These are phyloP conservation scores for Chrosomus eos DNA, from an alignment of 2,797 vertebrate genomes.

Conservation along the genomic window DNA sequence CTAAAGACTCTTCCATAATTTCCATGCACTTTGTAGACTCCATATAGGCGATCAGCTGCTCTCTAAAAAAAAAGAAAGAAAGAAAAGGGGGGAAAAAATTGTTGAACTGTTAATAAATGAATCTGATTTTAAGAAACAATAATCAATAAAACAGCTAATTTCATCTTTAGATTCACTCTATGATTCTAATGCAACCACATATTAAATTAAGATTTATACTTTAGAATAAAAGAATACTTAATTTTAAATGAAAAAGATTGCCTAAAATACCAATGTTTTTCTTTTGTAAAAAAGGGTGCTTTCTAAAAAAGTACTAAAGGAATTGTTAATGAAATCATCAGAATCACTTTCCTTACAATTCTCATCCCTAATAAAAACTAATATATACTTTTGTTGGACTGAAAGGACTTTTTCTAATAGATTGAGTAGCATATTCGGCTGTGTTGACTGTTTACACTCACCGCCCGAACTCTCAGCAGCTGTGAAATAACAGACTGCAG, in stretches of 20 bases:
- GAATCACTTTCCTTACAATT: not conserved
- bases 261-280: not conserved
- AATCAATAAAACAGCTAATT: not conserved
- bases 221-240: too few relatives aligned
- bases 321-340: not conserved
- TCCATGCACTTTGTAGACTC: slow-evolving; percentile 96
- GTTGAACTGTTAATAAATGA: slow-evolving; percentile 22
- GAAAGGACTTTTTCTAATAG: not conserved
- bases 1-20: slow-evolving; percentile 98
- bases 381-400: not conserved
- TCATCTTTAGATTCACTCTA: not conserved
- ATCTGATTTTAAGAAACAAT: not conserved
- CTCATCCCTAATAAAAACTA: not conserved
- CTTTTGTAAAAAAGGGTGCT: not conserved
- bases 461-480: slow-evolving; percentile 92
- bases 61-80: slow-evolving; percentile 77
- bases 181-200: not conserved
- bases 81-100: slow-evolving; percentile 58
- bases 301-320: not conserved
- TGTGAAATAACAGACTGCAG: slow-evolving; percentile 95
- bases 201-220: not conserved
- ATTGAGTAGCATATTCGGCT: slow-evolving; percentile 34
- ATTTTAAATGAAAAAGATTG: too few relatives aligned
- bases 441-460: slow-evolving; percentile 75
- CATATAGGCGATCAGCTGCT: slow-evolving; percentile 93